Base-by-base conservation (phyloP, 2,113 vertebrate species). In the Morone saxatilis region DNA sequence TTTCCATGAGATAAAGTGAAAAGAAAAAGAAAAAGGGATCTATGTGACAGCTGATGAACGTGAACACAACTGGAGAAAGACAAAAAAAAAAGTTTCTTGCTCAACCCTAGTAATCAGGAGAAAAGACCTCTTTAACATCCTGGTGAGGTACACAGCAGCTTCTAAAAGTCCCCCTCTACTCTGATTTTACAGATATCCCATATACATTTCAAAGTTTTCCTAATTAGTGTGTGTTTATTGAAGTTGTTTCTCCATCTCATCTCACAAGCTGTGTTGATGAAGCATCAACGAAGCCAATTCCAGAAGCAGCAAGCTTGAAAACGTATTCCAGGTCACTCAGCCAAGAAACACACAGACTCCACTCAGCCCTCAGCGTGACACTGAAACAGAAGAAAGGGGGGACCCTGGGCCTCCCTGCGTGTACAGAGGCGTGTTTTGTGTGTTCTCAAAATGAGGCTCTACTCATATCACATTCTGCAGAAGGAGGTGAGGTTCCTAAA, bases 401-500 rank as follows among this genome's bases (percentile, higher is more conserved):
- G 77, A 72, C 51, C 73, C 25, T 7, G 62, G 54, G 65, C 63
- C 63, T 71, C 65, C 25, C 31, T 22, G 54, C 41, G 50, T 56
- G 71, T 54, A 61, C 40, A 43, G 22, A 66, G 56, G 61, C 1
- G 9, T 38, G 12, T 66, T 31, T 72, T 45, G 5, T 78, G 53
- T 63, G 47, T 54, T 71, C 43, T 45, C 48, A 59, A 68, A 60
- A 50, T 31, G 36, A 76, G 60, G 69, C 69, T 74, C 67, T 45
- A 56, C 84, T 90, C 87, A 56, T 79, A 85, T 66, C 83, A 87
- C 36, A 8, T 67, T 69, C 16, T 77, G 59, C 76, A 57, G 16
- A 45, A 50, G 48, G 59, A 66, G 69, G 88, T 62, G 91, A 85
- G 89, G 78, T 78, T 59, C 11, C 67, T 13, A 65, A 51, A 63